Conservation (phyloP, 1,140 invertebrate species). For the Pseudomyrmex dendroicus region DNA sequence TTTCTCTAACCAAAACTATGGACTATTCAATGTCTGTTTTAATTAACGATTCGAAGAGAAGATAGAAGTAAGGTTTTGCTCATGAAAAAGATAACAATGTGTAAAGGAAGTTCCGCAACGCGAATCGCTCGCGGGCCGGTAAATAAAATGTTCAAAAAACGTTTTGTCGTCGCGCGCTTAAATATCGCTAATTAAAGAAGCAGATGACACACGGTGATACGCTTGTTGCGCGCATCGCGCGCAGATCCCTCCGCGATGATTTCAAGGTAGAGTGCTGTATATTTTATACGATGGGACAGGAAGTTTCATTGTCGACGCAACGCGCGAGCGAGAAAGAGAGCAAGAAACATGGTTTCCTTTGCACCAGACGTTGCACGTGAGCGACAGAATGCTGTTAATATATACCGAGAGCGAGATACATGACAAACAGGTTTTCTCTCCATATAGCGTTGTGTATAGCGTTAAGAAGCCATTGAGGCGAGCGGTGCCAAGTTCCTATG, state of each 20-base stretch:
- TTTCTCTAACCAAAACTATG: no score
- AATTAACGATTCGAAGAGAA: conserved; percentile 2
- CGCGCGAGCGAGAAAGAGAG: conserved; percentile 41
- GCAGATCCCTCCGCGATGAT: conserved; percentile 22
- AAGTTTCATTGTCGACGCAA: conserved; percentile 61
- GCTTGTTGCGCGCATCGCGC: conserved; percentile 44
- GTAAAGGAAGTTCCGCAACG: not conserved
- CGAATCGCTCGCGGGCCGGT: no score
- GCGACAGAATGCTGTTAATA: conserved; percentile 70
- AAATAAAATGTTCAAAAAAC: conserved; percentile 1
- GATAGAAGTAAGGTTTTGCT: not conserved
- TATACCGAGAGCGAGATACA: conserved; percentile 72
- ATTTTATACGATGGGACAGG: conserved; percentile 49
- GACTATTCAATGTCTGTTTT: not conserved
- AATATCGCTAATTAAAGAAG: conserved; percentile 39
- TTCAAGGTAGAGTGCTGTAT: conserved; percentile 19
- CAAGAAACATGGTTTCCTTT: conserved; percentile 68
- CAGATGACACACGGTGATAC: conserved; percentile 14
- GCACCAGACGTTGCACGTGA: conserved; percentile 59
- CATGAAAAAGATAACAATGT: not conserved
- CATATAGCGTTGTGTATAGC: conserved; percentile 56
- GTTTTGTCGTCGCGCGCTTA: not conserved
- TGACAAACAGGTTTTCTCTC: conserved; percentile 71
- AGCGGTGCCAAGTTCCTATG: conserved; percentile 68
- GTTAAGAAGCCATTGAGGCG: conserved; percentile 69